Conservation (phyloP, 2,888 invertebrate species). For the Drosophila bunnanda region DNA sequence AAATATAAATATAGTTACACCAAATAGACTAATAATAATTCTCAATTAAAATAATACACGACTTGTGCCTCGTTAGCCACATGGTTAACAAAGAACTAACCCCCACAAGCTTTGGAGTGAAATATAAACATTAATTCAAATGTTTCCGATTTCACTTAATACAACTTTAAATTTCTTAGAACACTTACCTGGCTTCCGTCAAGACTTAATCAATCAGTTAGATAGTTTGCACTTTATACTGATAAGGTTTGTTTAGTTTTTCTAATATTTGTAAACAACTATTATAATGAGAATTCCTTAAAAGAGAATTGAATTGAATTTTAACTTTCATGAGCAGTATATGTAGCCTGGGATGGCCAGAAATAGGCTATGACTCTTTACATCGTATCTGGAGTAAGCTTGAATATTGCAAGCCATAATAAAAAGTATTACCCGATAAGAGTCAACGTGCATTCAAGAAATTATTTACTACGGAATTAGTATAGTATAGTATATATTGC, state of each 20-base stretch:
- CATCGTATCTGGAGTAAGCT: not conserved
- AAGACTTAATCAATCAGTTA: not conserved
- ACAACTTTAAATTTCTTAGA: slow-evolving; percentile 1
- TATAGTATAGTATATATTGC: slow-evolving; percentile 7
- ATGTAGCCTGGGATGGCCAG: not conserved
- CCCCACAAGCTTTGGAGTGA: not conserved
- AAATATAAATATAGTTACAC: not conserved
- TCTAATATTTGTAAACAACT: not conserved
- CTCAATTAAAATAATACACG: too few species aligned
- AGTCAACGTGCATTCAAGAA: not conserved
- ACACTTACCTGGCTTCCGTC: not conserved
- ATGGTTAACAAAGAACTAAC: not conserved
- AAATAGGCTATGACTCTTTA: not conserved
- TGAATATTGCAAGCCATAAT: slow-evolving; percentile 1
- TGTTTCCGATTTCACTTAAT: slow-evolving; percentile 15
- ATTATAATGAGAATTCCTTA: not conserved
- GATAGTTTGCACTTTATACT: not conserved
- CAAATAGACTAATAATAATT: too few species aligned
- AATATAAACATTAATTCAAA: slow-evolving; percentile 5
- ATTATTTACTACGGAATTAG: slow-evolving; percentile 5
- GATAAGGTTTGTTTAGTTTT: not conserved
- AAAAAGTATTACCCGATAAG: slow-evolving; percentile 2
- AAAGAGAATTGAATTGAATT: not conserved
- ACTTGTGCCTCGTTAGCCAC: too few species aligned
- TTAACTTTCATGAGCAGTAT: not conserved